Evolutionary conservation across 2,113 vertebrate species (phyloP).

Genomic region (Mustela lutreola): DNA sequence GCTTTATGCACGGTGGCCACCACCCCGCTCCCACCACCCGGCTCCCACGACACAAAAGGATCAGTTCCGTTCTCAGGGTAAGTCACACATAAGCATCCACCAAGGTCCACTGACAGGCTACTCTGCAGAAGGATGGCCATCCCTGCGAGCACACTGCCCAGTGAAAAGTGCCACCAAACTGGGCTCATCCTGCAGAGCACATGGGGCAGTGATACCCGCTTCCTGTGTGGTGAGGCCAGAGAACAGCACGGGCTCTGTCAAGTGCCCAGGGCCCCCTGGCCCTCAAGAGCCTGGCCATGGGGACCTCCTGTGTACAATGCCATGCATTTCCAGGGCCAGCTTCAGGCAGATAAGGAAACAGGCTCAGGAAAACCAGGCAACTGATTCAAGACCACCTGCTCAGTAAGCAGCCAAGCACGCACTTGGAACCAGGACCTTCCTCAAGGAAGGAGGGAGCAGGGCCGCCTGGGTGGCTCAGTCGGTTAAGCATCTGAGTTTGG

Average conservation of each 20-base stretch:
- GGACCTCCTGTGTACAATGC: not conserved
- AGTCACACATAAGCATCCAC: not conserved
- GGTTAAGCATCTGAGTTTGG: not conserved
- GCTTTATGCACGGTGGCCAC: not conserved
- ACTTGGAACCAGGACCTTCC: not conserved
- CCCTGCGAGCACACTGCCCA: not conserved
- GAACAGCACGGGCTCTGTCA: not conserved
- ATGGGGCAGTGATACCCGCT: not conserved
- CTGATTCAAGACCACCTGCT: not conserved
- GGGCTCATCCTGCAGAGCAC: not conserved
- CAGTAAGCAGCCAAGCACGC: not conserved
- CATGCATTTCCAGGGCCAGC: rapidly evolving
- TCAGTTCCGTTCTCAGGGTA: not conserved
- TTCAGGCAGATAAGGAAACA: not conserved
- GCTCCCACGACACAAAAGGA: not conserved
- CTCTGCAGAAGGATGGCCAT: not conserved
- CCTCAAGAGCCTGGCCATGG: not conserved
- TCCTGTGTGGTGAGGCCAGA: not conserved
- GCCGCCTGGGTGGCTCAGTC: not conserved
- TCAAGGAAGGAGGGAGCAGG: not conserved
- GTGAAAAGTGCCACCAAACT: not conserved
- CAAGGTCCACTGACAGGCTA: not conserved
- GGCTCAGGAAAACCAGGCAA: not conserved
- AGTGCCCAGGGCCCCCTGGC: not conserved
- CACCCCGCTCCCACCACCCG: not conserved